Conservation (phyloP, 2,797 vertebrate genomes). For the Kryptopterus vitreolus region DNA sequence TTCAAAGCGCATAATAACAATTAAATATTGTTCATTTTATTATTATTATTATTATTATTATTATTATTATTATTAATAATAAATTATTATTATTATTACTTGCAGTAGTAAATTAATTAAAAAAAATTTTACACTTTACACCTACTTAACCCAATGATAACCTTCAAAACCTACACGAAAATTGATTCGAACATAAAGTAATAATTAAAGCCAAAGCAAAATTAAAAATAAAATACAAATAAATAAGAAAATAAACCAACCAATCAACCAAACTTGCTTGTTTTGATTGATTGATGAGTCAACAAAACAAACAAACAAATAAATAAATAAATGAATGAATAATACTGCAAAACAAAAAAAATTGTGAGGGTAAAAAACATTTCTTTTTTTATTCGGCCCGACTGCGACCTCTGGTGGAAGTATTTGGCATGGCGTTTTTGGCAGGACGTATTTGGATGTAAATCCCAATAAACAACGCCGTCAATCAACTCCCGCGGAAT, state of each 20-base stretch:
- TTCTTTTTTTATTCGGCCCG: not conserved
- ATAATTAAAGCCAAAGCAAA: no score
- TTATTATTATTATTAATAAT: not conserved
- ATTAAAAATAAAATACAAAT: no score
- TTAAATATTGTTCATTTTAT: not conserved
- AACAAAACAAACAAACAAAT: not conserved
- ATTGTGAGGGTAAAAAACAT: not conserved
- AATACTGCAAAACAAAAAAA: not conserved
- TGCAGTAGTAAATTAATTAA: not conserved
- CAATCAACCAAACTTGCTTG: no score
- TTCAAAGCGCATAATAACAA: not conserved
- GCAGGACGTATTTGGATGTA: not conserved
- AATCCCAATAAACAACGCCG: conserved; percentile 1
- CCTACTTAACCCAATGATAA: not conserved
- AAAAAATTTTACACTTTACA: not conserved
- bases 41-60: not conserved
- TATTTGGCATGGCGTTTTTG: not conserved
- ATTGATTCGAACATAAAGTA: no score
- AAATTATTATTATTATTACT: not conserved
- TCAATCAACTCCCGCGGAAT: conserved; percentile 9
- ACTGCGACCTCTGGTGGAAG: conserved; percentile 16
- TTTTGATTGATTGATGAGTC: no score
- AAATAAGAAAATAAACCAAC: no score
- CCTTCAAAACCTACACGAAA: not conserved
- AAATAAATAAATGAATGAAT: not conserved